These are phyloP conservation scores for Drosophila ogumai DNA, from an alignment of 1,140 invertebrate genomes.

Conservation along the genomic window DNA sequence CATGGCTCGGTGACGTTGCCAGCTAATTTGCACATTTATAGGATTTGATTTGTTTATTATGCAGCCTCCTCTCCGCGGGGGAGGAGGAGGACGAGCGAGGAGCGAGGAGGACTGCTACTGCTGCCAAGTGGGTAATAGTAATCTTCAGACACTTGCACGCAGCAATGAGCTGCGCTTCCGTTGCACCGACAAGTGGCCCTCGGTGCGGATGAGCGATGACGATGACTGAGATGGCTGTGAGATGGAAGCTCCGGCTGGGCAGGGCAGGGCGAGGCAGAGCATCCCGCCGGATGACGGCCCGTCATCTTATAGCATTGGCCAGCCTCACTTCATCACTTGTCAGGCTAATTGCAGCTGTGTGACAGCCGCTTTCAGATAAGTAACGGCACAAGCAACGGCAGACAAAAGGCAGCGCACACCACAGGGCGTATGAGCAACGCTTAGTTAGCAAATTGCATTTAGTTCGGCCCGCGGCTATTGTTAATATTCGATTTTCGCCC, in stretches of 20 bases:
- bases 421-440: conserved; percentile 58
- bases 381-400: conserved; percentile 26
- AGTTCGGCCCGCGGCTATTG: conserved; percentile 6
- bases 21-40: conserved; percentile 78
- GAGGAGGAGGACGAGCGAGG: neutral
- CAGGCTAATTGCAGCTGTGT: conserved; percentile 69
- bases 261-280: conserved; percentile 1
- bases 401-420: conserved; percentile 8
- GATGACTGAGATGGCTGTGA: conserved; percentile 4
- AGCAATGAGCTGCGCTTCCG: conserved; percentile 55
- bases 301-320: conserved; percentile 39
- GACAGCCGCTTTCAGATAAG: conserved; percentile 44
- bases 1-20: conserved; percentile 67
- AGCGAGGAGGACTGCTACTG: conserved; percentile 17
- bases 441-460: conserved; percentile 44
- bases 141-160: conserved; percentile 63
- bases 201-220: conserved; percentile 54
- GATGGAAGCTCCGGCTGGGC: conserved; percentile 8
- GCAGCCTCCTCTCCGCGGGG: conserved; percentile 32
- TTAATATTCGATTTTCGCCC: conserved; percentile 33
- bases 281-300: conserved; percentile 60
- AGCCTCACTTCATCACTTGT: conserved; percentile 67
- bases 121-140: conserved; percentile 80
- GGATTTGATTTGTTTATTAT: conserved; percentile 81
- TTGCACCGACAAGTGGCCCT: conserved; percentile 48